phyloP scores from a whole-genome alignment of 2,888 invertebrate species.

The Agrilus mali region DNA sequence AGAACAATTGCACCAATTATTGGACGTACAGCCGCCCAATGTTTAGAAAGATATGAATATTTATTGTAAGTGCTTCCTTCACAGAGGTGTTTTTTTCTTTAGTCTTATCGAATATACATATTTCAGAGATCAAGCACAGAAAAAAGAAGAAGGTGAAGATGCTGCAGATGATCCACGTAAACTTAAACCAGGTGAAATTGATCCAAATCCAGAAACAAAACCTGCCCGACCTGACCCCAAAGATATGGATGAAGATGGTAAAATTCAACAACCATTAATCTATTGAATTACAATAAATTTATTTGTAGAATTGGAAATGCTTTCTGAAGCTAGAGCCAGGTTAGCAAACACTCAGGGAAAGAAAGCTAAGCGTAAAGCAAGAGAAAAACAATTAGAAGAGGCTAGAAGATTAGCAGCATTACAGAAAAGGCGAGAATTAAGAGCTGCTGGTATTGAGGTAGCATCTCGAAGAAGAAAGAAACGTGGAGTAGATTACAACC shows the following conservation, averaged over 20 bases:
- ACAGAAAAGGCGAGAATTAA: conserved; percentile 93
- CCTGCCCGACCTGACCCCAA: conserved; percentile 98
- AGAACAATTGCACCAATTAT: conserved; percentile 98
- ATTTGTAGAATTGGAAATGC: conserved; percentile 85
- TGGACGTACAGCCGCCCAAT: conserved; percentile 97
- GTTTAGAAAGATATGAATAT: conserved; percentile 94
- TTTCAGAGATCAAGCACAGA: conserved; percentile 88
- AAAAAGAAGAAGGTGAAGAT: conserved; percentile 90
- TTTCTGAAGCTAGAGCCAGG: conserved; percentile 96
- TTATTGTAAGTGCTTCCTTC: conserved; percentile 55
- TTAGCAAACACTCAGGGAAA: conserved; percentile 97
- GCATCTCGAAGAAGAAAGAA: conserved; percentile 52
- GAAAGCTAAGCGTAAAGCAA: conserved; percentile 85
- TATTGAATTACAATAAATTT: conserved; percentile 4
- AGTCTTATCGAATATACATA: conserved; percentile 4
- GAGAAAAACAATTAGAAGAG: conserved; percentile 97
- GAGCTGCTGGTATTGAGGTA: conserved; percentile 86
- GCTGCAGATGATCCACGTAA: conserved; percentile 90
- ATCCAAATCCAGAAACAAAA: conserved; percentile 99
- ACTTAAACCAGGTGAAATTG: conserved; percentile 97
- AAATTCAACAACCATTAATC: conserved; percentile 7
- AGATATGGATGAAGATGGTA: conserved; percentile 99
- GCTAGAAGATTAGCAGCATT: conserved; percentile 90
- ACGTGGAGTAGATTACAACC: conserved; percentile 92
- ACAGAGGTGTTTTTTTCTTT: neutral